Percentiles rank a stretch among this genome's conserved stretches.
phyloP scores from a whole-genome alignment of 2,888 invertebrate species.

The Pyrgus malvae region DNA sequence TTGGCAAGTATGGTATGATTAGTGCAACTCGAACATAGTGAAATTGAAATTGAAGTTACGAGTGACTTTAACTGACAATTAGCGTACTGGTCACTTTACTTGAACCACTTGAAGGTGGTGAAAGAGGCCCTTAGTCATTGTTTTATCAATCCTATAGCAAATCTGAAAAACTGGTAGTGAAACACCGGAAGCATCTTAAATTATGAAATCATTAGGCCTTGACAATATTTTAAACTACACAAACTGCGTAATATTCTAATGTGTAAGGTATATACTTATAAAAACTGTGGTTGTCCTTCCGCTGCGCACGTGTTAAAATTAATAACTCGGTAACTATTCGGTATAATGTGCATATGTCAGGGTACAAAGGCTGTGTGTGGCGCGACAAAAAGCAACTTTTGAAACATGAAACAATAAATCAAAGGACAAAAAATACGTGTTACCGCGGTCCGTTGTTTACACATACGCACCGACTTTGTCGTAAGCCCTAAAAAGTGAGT shows the following conservation, averaged over 20 bases:
- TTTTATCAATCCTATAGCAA: too few species aligned
- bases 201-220: background rate
- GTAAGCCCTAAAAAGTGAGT: conserved; percentile 55
- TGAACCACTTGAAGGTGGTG: too few species aligned
- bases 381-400: conserved; percentile 68
- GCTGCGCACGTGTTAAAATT: conserved; percentile 22
- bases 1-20: too few species aligned
- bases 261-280: background rate
- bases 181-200: background rate
- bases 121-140: too few species aligned
- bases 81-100: too few species aligned
- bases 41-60: too few species aligned
- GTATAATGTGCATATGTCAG: conserved; percentile 54
- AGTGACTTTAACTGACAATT: too few species aligned
- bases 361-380: conserved; percentile 68
- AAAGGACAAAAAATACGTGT: conserved; percentile 77
- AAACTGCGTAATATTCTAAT: background rate
- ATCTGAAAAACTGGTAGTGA: too few species aligned
- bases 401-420: conserved; percentile 78
- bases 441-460: conserved; percentile 72
- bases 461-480: conserved; percentile 68
- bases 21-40: too few species aligned
- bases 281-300: conserved; percentile 5
- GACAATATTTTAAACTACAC: background rate
- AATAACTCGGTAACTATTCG: conserved; percentile 16